Evolutionary conservation across 1,140 invertebrate species (phyloP).

Genomic region (Heliothis virescens): DNA sequence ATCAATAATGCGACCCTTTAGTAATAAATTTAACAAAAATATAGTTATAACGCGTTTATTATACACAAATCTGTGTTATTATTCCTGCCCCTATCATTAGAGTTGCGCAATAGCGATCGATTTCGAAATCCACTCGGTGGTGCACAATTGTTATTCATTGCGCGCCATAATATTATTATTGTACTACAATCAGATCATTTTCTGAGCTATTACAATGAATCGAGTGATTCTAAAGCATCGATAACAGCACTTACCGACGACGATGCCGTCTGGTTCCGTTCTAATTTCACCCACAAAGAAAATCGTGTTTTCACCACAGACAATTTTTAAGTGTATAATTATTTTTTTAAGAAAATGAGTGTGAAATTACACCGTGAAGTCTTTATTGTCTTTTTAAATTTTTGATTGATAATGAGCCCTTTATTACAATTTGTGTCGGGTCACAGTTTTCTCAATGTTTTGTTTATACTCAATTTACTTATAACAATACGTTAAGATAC

Average conservation of each 20-base stretch:
- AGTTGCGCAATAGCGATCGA: slow-evolving; percentile 48
- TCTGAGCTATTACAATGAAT: slow-evolving; percentile 55
- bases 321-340: slow-evolving; percentile 59
- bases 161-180: slow-evolving; percentile 58
- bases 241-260: slow-evolving; percentile 53
- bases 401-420: slow-evolving; percentile 38
- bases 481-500: slow-evolving; percentile 22
- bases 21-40: slow-evolving; percentile 46
- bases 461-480: slow-evolving; percentile 25
- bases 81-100: slow-evolving; percentile 37
- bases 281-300: slow-evolving; percentile 62
- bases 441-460: slow-evolving; percentile 28
- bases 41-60: slow-evolving; percentile 42
- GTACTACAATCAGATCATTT: slow-evolving; percentile 54
- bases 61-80: slow-evolving; percentile 46
- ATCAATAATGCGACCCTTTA: slow-evolving; percentile 28
- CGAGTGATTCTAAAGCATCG: slow-evolving; percentile 48
- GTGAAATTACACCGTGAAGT: slow-evolving; percentile 22
- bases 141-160: slow-evolving; percentile 63
- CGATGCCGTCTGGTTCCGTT: slow-evolving; percentile 45
- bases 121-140: slow-evolving; percentile 56
- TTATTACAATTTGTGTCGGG: slow-evolving; percentile 15
- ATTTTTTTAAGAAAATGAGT: slow-evolving; percentile 52
- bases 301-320: slow-evolving; percentile 58
- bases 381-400: slow-evolving; percentile 34